Evolutionary conservation across 2,797 vertebrate species (phyloP), one percentile per base, ranked within the genome.

Genomic region (Holocentrus rufus): DNA sequence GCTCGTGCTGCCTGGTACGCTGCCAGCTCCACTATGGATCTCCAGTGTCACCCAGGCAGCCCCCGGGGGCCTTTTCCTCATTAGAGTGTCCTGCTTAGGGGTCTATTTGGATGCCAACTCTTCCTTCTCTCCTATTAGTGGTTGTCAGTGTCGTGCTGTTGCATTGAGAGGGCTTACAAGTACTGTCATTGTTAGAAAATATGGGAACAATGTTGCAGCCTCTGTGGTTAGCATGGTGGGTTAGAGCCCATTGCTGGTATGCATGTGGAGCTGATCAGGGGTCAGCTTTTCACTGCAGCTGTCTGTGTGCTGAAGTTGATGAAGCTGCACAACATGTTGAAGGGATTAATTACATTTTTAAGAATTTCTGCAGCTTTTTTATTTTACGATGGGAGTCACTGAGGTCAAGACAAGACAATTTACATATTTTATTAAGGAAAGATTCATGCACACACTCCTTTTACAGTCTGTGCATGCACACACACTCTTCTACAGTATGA

Each of bases 1-100:
- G 62, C 64, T n/a, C 20, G 68, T 73, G 72, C 39, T 34, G 69
- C 22, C 55, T 85, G 69, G 77, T 46, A 25, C 9, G 52, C 63
- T 86, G 81, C 72, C 79, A 87, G 64, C 60, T 70, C 49, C 67
- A 47, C 4, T 76, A 74, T 86, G 68, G 77, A 71, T 87, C 81
- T 84, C 56, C 58, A 36, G 62, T 78, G 74, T 87, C 82, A 76
- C 67, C 50, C 62, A 77, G 69, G 44, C 65, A 63, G 65, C 54
- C 65, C 9, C 49, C 46, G 4, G 66, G 77, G 81, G 69, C 36
- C 67, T 23, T 63, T 80, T 67, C 62, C 72, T 87, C 80, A 77
- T 86, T 81, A 78, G 36, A 69, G 68, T 46, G 61, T 76, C 71
- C 54, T 80, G 74, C 71, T 79, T 44, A 72, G 53, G 39, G 72